Conservation (phyloP, 2,797 vertebrate genomes). For the Anabacerthia variegaticeps region DNA sequence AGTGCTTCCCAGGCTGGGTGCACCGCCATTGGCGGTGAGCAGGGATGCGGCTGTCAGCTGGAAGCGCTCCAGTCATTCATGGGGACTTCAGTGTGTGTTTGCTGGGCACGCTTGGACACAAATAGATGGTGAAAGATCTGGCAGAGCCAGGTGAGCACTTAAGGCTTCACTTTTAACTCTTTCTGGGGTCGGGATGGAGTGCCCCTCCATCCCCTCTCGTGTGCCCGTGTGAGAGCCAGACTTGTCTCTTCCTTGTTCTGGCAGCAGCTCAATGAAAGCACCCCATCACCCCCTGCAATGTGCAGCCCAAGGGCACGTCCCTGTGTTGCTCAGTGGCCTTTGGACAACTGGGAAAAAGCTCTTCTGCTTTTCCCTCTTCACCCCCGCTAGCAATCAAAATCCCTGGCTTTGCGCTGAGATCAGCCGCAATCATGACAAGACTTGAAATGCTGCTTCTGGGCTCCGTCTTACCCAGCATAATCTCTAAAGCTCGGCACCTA, state of each 20-base stretch:
- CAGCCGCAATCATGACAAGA: conserved; percentile 54
- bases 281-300: background rate
- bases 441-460: conserved; percentile 52
- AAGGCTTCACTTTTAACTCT: conserved; percentile 62
- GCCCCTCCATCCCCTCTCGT: background rate
- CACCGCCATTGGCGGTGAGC: conserved; percentile 82
- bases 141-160: conserved; percentile 39
- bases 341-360: background rate
- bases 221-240: background rate
- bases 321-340: background rate
- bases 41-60: conserved; percentile 84
- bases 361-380: background rate
- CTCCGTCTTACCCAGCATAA: conserved; percentile 19
- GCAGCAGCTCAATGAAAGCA: conserved; percentile 3
- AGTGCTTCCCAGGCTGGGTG: conserved; percentile 84
- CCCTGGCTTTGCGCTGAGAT: conserved; percentile 61
- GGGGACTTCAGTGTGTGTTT: conserved; percentile 74
- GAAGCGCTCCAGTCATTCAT: conserved; percentile 92
- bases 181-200: background rate
- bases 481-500: conserved; percentile 41
- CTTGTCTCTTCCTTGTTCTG: conserved; percentile 42
- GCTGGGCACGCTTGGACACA: conserved; percentile 47
- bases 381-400: conserved; percentile 2
- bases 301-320: background rate
- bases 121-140: conserved; percentile 50